Base-by-base conservation (phyloP, 2,797 vertebrate genomes). In the Taenioides sp. region DNA sequence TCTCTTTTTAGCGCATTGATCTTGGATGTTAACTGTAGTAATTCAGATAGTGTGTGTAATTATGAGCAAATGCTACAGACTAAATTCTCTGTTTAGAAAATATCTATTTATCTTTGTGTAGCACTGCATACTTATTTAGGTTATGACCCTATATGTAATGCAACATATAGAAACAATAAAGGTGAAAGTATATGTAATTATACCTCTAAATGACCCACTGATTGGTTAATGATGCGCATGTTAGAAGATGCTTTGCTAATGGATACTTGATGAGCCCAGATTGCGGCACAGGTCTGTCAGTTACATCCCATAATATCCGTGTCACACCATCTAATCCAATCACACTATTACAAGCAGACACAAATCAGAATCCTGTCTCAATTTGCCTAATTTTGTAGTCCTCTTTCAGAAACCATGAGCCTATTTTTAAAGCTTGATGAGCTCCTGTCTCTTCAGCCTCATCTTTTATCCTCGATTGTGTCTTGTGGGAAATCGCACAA, bases 221-320 rank as follows among this genome's bases (percentile, higher is more conserved):
- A 90, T 89, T 87, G 84, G 86, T 82, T 90, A 88, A 91, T 90
- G 84, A 84, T 77, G 82, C 81, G 87, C 77, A 72, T 69, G 83
- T 84, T 84, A 75, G 79, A 84, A 87, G 84, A 81, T 84, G 86
- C 89, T 91, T 86, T 77, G 78, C 82, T 87, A 91, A 90, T 89
- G 81, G 79, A 71, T 66, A 71, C 74, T 71, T 85, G 88, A 90
- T 87, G 83, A 85, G 78, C 79, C 66, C 60, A 75, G 78, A 88
- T 90, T 73, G 76, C 67, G 27, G 65, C 14, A 50, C 61, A 43
- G 59, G 70, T 49, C 68, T 81, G 75, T 86, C 67, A 1, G 64
- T 27, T 74, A 73, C 69, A 34, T 72, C 77, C 81, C 72, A 79
- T 85, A 79, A 87, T 80, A 85, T 72, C 76, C 71, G 58, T 86